Conservation (phyloP, 2,797 vertebrate genomes). For the Anabacerthia variegaticeps region DNA sequence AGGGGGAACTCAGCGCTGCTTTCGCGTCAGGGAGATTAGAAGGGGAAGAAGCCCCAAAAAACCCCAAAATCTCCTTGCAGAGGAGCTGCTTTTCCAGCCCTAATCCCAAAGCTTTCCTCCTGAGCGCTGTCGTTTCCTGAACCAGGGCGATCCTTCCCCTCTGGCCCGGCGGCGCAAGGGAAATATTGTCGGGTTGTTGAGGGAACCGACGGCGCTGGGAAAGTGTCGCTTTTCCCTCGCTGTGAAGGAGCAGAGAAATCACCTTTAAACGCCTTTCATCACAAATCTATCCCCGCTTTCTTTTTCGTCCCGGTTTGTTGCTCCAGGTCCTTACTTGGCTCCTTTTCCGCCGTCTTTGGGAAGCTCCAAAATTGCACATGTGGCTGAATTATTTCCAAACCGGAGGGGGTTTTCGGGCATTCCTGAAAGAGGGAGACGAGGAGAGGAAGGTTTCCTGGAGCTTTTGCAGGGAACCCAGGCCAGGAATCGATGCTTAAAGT, state of each 20-base stretch:
- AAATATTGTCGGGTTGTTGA: background rate
- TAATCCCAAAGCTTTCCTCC: background rate
- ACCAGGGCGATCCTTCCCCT: background rate
- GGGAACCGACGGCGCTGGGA: background rate
- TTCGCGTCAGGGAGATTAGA: fast-evolving
- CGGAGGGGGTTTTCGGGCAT: fast-evolving
- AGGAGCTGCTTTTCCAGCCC: background rate
- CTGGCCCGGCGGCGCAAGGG: background rate
- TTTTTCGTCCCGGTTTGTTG: background rate
- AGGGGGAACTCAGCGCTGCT: fast-evolving
- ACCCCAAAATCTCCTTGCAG: background rate
- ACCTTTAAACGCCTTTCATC: background rate
- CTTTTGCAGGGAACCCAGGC: background rate
- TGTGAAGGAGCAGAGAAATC: background rate
- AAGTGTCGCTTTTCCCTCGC: background rate
- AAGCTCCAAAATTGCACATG: fast-evolving
- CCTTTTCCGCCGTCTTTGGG: background rate
- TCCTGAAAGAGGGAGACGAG: background rate
- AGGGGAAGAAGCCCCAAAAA: background rate
- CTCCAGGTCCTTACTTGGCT: background rate
- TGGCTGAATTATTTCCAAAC: background rate
- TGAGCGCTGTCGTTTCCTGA: background rate
- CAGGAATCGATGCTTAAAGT: background rate
- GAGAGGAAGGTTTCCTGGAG: background rate
- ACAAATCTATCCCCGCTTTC: background rate